These are phyloP conservation scores for Drosophila histrio DNA, from an alignment of 2,888 invertebrate genomes.

Conservation along the genomic window DNA sequence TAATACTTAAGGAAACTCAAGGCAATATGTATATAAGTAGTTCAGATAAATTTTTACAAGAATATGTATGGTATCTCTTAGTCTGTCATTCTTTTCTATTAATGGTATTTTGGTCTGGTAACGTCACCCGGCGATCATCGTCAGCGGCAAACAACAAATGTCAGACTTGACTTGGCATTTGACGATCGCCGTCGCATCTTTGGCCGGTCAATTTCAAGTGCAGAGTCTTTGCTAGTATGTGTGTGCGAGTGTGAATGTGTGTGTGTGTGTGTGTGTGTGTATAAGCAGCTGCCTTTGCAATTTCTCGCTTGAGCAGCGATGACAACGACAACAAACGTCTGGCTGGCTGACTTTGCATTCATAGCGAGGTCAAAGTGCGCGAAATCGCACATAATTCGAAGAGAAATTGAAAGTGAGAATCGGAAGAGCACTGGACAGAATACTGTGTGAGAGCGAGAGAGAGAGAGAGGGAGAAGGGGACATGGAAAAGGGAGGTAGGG, in stretches of 20 bases:
- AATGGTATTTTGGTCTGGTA: constrained; percentile 32
- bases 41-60: background rate
- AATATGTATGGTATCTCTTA: background rate
- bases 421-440: constrained; percentile 1
- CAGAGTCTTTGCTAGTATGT: constrained; percentile 16
- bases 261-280: constrained; percentile 22
- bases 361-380: constrained; percentile 62
- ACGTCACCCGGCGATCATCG: constrained; percentile 42
- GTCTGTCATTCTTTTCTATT: constrained; percentile 6
- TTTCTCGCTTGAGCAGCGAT: constrained; percentile 69
- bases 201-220: constrained; percentile 65
- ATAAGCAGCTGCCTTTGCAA: constrained; percentile 64
- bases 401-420: constrained; percentile 69
- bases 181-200: constrained; percentile 62
- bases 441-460: background rate
- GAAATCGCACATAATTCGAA: constrained; percentile 66
- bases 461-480: background rate
- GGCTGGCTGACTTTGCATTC: constrained; percentile 19
- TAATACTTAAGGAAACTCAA: background rate
- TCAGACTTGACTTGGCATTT: constrained; percentile 65
- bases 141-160: constrained; percentile 55
- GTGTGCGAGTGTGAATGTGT: background rate
- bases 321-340: constrained; percentile 38
- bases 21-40: background rate
- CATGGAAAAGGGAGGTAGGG: background rate